Evolutionary conservation across 2,797 vertebrate genomes (phyloP), one percentile per base, ranked within the genome.

Genomic region (Neosilurus mollespiculum): DNA sequence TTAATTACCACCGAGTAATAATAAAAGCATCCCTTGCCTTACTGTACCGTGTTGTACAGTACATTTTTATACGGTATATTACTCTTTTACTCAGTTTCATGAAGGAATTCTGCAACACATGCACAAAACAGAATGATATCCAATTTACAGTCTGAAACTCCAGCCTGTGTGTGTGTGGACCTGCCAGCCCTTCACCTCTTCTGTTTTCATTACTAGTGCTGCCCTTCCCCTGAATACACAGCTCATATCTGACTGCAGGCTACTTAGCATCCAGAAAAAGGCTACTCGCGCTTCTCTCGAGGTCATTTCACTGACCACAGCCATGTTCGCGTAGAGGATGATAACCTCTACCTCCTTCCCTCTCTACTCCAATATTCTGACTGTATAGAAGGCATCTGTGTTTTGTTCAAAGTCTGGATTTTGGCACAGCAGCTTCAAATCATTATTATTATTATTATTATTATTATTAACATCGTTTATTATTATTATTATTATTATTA

Each of bases 181-280:
- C 65, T 54, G 24, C 71, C 71, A 82, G 66, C 67, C 61, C 67
- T 82, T 76, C 70, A 80, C 15, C n/a, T 22, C 24, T 75, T 56
- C 53, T 58, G 54, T 22, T 49, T 58, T 76, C 4, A 78, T 83
- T 56, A 43, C 37, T 43, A 43, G 37, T 43, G 37, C 65, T 69
- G 49, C 73, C 78, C 83, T 81, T 86, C 67, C 81, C 64, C 51
- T 54, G 22, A 78, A 82, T 37, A 69, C 61, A 49, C 79, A 76
- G 73, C 18, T 58, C 79, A 72, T 58, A 56, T 81, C n/a, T 62
- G 30, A 78, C 86, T 43, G 51, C 81, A 61, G 49, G 81, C 79
- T 82, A 82, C 62, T 80, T 88, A 86, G 84, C 84, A 87, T 43
- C 78, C 53, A 49, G 16, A 71, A 88, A 49, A 53, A 37, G 81